Percentiles rank a stretch among this genome's conserved stretches.
These are phyloP conservation scores for Calidris pygmaea DNA, from an alignment of 2,113 vertebrate genomes.

Conservation along the genomic window DNA sequence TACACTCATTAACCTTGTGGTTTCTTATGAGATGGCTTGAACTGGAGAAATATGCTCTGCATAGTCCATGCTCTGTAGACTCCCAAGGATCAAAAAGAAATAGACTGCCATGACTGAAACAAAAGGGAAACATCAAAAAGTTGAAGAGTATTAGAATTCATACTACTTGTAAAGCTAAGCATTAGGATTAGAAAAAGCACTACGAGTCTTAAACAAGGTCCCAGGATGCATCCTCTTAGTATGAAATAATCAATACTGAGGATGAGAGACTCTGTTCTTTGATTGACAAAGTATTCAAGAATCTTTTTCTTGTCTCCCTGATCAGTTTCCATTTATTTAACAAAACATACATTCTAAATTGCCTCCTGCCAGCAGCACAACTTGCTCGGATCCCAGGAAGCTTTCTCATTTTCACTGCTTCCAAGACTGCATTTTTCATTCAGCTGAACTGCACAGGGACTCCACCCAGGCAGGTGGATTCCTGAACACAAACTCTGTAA, in stretches of 20 bases:
- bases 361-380: not conserved
- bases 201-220: not conserved
- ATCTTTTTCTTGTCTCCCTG: not conserved
- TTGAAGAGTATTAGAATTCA: not conserved
- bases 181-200: not conserved
- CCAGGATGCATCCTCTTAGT: not conserved
- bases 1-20: slow-evolving; percentile 15
- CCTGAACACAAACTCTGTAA: not conserved
- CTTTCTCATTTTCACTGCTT: not conserved
- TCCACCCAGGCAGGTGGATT: not conserved
- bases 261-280: not conserved
- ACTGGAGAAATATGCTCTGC: slow-evolving; percentile 41
- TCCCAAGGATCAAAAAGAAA: slow-evolving; percentile 58
- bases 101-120: slow-evolving; percentile 33
- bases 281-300: not conserved
- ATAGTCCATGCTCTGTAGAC: slow-evolving; percentile 35
- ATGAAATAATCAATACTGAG: not conserved
- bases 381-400: not conserved
- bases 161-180: slow-evolving; percentile 4
- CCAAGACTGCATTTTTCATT: not conserved
- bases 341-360: not conserved
- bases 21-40: slow-evolving; percentile 51
- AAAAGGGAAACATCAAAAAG: slow-evolving; percentile 21
- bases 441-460: not conserved
- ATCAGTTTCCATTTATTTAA: not conserved